A percentile compares a stretch with the other conserved stretches of the same genome.
phyloP scores from a whole-genome alignment of 2,888 invertebrate genomes.

The Torymus aiolomorphi region DNA sequence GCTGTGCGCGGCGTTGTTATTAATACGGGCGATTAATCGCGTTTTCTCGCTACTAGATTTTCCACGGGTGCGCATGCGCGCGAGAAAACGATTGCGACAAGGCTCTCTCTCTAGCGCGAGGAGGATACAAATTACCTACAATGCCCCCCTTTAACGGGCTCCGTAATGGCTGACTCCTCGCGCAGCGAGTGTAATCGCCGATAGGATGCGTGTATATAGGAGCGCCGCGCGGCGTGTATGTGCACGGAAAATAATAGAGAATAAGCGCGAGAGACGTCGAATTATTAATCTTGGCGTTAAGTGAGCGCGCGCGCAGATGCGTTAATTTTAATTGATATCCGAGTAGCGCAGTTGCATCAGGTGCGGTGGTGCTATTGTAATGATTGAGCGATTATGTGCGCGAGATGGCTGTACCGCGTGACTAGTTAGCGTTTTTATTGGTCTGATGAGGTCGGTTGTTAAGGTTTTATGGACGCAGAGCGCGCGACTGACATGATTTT shows the following conservation, averaged over 20 bases:
- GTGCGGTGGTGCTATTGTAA: no score
- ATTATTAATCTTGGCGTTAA: slow-evolving; percentile 21
- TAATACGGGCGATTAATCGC: slow-evolving; percentile 46
- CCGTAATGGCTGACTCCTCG: no score
- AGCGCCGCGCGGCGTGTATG: not conserved
- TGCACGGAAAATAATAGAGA: not conserved
- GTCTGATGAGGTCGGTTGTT: no score
- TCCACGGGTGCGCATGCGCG: not conserved
- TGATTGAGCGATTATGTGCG: no score
- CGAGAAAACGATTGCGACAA: slow-evolving; percentile 41
- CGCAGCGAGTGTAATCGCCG: no score
- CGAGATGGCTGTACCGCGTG: no score
- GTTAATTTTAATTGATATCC: slow-evolving; percentile 24
- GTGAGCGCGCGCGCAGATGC: not conserved
- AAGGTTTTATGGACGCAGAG: no score
- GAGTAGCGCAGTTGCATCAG: not conserved
- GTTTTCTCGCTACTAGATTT: slow-evolving; percentile 12
- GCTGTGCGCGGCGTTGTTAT: slow-evolving; percentile 6
- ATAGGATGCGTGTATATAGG: not conserved
- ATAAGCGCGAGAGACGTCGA: not conserved
- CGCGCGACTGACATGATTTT: no score
- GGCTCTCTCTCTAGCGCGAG: slow-evolving; percentile 18
- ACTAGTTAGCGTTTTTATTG: no score
- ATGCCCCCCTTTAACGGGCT: slow-evolving; percentile 26
- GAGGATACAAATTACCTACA: slow-evolving; percentile 44